Evolutionary conservation across 2,888 invertebrate species (phyloP).

Genomic region (Thecophora atra): DNA sequence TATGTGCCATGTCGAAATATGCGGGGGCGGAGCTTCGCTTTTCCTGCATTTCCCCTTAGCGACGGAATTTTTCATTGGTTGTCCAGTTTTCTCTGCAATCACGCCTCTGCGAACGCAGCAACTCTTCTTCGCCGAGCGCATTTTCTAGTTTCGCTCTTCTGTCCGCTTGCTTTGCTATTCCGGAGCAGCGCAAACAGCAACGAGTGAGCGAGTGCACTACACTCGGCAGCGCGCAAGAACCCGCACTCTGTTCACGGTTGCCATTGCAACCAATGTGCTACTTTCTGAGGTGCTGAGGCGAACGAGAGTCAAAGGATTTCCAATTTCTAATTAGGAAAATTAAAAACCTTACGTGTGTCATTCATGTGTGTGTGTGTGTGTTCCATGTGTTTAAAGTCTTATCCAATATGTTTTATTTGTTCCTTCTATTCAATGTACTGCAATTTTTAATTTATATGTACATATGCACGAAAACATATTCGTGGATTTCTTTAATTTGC

Average conservation of each 20-base stretch:
- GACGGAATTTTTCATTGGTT: neutral
- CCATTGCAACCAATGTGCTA: conserved; percentile 30
- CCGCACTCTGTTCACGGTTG: conserved; percentile 16
- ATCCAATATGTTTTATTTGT: too few relatives aligned
- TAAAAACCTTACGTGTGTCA: conserved; percentile 18
- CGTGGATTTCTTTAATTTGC: too few relatives aligned
- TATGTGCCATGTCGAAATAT: conserved; percentile 13
- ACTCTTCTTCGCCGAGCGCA: neutral
- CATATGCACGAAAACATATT: too few relatives aligned
- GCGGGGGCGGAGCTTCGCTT: conserved; percentile 8
- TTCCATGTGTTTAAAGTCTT: neutral
- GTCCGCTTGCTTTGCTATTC: neutral
- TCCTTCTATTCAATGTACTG: too few relatives aligned
- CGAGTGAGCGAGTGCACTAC: neutral
- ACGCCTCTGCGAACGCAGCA: neutral
- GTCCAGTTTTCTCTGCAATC: neutral
- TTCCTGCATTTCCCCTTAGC: neutral
- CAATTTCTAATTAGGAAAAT: conserved; percentile 25
- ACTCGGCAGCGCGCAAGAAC: neutral
- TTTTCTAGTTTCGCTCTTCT: neutral
- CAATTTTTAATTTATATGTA: too few relatives aligned
- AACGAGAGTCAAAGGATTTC: conserved; percentile 21
- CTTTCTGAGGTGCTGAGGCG: conserved; percentile 27
- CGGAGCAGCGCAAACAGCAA: neutral
- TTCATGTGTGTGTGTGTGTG: neutral